A percentile compares a stretch with the other conserved stretches of the same genome.
These are phyloP conservation scores for Terrapene triunguis DNA, from an alignment of 2,113 vertebrate species.

Conservation along the genomic window DNA sequence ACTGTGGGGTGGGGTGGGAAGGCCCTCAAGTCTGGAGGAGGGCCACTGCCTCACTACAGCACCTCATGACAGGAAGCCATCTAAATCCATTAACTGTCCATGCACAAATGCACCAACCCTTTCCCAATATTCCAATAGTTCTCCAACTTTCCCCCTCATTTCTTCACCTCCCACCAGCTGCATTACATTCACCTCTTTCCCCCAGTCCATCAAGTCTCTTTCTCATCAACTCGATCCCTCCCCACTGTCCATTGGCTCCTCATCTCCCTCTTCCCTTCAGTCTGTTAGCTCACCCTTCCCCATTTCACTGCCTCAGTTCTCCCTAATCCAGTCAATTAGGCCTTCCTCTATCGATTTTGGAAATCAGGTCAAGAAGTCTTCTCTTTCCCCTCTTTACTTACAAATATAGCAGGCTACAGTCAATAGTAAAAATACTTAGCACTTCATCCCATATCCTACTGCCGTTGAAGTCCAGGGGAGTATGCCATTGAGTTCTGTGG, in stretches of 20 bases:
- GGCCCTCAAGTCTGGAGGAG: no score
- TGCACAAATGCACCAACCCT: no score
- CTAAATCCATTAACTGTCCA: no score
- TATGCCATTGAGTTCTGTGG: not conserved
- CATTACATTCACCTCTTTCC: no score
- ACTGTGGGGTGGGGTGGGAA: no score
- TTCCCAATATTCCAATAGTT: no score
- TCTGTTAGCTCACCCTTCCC: no score
- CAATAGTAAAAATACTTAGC: not conserved
- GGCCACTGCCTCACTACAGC: no score
- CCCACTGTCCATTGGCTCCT: not conserved
- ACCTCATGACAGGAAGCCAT: no score
- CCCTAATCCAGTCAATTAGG: not conserved
- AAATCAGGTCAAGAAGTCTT: constrained; percentile 1
- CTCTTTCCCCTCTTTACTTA: constrained; percentile 20
- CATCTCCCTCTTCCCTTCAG: not conserved
- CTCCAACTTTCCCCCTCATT: not conserved
- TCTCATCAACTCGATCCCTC: not conserved
- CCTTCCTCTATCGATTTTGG: not conserved
- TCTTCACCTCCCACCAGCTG: no score
- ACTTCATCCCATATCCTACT: not conserved
- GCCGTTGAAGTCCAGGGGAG: constrained; percentile 1
- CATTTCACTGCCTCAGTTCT: not conserved
- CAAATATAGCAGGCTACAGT: constrained; percentile 16
- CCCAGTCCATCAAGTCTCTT: not conserved